Percentiles rank a stretch among this genome's conserved stretches.
Evolutionary conservation across 2,888 invertebrate species (phyloP).

Genomic region (Malthinus seriepunctatus): DNA sequence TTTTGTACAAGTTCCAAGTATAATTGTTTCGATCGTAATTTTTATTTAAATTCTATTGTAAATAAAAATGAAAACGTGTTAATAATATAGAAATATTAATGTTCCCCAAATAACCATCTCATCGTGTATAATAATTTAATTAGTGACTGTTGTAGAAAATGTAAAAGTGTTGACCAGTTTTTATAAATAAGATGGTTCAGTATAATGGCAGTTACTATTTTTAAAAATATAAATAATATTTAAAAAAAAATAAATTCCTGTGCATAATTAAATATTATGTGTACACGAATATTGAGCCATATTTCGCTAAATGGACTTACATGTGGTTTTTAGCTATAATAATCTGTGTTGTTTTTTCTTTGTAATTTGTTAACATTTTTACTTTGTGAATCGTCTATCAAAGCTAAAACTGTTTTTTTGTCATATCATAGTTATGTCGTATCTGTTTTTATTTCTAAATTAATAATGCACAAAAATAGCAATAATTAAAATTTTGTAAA

Average conservation of each 20-base stretch:
- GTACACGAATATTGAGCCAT: slow-evolving; percentile 3
- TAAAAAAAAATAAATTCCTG: slow-evolving; percentile 6
- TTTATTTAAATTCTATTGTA: too few species aligned
- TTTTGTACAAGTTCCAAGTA: too few species aligned
- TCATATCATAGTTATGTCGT: slow-evolving; percentile 12
- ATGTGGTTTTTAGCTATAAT: slow-evolving; percentile 21
- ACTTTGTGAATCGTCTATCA: slow-evolving; percentile 3
- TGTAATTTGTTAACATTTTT: slow-evolving; percentile 4
- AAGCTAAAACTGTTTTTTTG: slow-evolving; percentile 17
- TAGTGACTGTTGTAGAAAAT: slow-evolving; percentile 21
- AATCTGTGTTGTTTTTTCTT: slow-evolving; percentile 11
- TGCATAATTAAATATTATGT: too few species aligned
- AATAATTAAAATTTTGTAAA: slow-evolving; percentile 10
- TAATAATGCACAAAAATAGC: slow-evolving; percentile 17
- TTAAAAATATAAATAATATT: slow-evolving; percentile 20
- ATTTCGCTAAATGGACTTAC: slow-evolving; percentile 15
- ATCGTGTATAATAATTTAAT: slow-evolving; percentile 14
- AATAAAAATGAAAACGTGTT: too few species aligned
- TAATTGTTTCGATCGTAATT: too few species aligned
- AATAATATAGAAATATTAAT: too few species aligned
- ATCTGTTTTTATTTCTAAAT: slow-evolving; percentile 6
- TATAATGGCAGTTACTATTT: slow-evolving; percentile 27
- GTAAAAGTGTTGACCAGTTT: slow-evolving; percentile 27
- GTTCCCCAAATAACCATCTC: neutral
- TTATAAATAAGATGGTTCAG: slow-evolving; percentile 24